Conservation (phyloP, 1,140 invertebrate genomes). For the Microplitis demolitor region DNA sequence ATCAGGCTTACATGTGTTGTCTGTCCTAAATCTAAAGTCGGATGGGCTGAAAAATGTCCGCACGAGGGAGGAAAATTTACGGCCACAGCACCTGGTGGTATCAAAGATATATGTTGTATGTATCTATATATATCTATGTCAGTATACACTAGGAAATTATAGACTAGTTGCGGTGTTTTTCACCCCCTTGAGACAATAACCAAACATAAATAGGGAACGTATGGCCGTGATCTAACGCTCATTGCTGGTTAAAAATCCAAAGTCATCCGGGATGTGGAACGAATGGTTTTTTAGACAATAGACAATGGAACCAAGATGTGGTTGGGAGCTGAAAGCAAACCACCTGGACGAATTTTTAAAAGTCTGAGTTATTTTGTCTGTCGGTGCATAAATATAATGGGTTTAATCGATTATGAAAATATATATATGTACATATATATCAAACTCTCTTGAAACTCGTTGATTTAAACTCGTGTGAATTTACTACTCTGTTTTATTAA, state of each 20-base stretch:
- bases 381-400: conserved; percentile 6
- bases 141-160: too few relatives aligned
- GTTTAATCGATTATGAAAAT: conserved; percentile 19
- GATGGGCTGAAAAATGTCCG: too few relatives aligned
- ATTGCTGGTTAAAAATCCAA: background rate
- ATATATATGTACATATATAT: background rate
- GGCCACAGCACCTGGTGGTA: too few relatives aligned
- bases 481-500: too few relatives aligned
- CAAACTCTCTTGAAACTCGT: background rate
- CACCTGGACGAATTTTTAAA: conserved; percentile 12
- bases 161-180: background rate
- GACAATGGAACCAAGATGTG: background rate
- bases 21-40: too few relatives aligned
- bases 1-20: too few relatives aligned
- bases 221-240: background rate
- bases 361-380: background rate
- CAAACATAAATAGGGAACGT: background rate
- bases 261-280: conserved; percentile 14
- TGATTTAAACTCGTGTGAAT: background rate
- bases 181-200: background rate
- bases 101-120: too few relatives aligned
- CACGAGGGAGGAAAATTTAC: too few relatives aligned
- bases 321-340: background rate
- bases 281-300: conserved; percentile 16
- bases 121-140: too few relatives aligned